These are phyloP conservation scores for Camelus dromedarius DNA, from an alignment of 2,113 vertebrate species.

Conservation along the genomic window DNA sequence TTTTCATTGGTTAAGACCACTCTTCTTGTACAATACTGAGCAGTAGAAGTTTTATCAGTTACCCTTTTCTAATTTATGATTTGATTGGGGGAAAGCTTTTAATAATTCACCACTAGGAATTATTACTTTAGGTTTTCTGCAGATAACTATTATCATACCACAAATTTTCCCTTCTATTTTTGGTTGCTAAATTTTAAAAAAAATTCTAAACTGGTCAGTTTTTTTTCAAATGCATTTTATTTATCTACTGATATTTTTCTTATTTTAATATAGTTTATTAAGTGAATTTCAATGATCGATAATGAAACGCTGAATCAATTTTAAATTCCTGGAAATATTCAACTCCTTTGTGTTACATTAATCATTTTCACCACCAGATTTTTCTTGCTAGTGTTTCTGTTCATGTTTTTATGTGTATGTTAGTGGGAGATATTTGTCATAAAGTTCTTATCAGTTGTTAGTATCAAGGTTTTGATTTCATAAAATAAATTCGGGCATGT, in stretches of 20 bases:
- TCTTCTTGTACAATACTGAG: background rate
- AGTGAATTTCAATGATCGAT: background rate
- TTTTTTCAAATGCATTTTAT: background rate
- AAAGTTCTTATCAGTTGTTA: background rate
- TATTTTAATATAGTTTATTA: background rate
- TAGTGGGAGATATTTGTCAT: background rate
- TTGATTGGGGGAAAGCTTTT: background rate
- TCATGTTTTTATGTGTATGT: background rate
- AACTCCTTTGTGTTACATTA: background rate
- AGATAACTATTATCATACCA: background rate
- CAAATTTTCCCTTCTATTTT: background rate
- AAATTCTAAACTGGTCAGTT: background rate
- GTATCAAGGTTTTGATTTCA: background rate
- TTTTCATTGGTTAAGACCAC: background rate
- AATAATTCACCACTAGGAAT: background rate
- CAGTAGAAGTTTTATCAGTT: background rate
- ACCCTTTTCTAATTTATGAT: background rate
- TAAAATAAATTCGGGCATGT: background rate
- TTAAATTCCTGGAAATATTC: background rate
- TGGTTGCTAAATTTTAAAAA: background rate
- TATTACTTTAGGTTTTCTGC: background rate
- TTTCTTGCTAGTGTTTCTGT: slow-evolving; percentile 25
- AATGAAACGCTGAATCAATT: background rate
- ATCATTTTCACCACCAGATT: background rate
- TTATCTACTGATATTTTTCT: background rate